Base-by-base conservation (phyloP, 2,113 vertebrate species). In the Neolamprologus ventralis region DNA sequence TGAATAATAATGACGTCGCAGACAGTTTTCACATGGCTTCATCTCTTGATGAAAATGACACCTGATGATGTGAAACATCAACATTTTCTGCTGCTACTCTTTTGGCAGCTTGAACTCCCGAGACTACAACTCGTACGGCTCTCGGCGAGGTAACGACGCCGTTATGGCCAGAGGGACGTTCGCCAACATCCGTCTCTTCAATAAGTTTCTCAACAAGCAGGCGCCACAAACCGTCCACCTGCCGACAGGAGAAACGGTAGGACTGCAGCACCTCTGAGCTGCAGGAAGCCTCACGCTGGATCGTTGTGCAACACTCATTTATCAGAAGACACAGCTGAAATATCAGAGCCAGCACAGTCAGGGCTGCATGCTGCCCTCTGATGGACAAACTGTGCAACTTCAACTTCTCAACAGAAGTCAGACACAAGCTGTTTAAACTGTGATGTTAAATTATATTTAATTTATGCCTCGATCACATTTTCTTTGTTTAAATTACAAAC, bases 61-160 rank as follows among this genome's bases (percentile, higher is more conserved):
- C 37, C 16, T 45, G 5, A 3, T 8, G n/a, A 0, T 47, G 68
- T 73, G 21, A 45, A 45, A 7, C 65, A 45, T 47, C 17, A 49
- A 49, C 13, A 2, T 9, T 55, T 12, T 33, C 12, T 55, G 14
- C 28, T 47, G 21, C 21, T 10, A 0, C 71, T 14, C 9, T 81
- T 11, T 57, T 49, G 12, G 86, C 86, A 99, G 99, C 2, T 88
- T 99, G 85, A 97, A 95, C 42, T 96, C 98, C 16, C 96, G 98
- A 60, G 98, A 99, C 57, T 99, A 98, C 94, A 99, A 99, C 93
- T 99, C 99, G 0, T 99, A 99, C 0, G 99, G 99, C 84, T 99
- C 98, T 9, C 98, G 98, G 9, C 97, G 98, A 87, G 99, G 99
- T 2, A 99, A 99, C 0, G 99, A 99, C 3, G 98, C 98, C 3